Evolutionary conservation across 1,140 invertebrate species (phyloP).

Genomic region (Drosophila pachea): DNA sequence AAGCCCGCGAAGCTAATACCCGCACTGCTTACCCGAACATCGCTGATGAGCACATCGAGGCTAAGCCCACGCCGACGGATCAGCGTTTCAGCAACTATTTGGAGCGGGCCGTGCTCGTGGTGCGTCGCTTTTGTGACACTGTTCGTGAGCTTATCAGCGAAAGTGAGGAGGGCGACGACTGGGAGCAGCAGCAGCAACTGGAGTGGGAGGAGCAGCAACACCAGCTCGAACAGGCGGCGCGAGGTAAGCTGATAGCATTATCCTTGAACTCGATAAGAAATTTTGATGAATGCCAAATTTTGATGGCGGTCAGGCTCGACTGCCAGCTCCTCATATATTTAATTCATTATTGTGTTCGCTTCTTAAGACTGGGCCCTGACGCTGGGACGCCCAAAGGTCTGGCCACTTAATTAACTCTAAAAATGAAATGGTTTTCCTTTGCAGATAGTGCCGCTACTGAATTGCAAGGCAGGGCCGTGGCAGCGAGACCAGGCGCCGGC

Average conservation of each 20-base stretch:
- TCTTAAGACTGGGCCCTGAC: not conserved
- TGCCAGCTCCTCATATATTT: not conserved
- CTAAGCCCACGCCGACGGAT: slow-evolving; percentile 9
- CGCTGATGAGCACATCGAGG: slow-evolving; percentile 34
- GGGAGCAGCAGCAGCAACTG: not conserved
- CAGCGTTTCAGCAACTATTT: slow-evolving; percentile 42
- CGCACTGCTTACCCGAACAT: slow-evolving; percentile 31
- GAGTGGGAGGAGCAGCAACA: not conserved
- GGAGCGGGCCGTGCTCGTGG: slow-evolving; percentile 43
- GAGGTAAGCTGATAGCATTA: slow-evolving; percentile 24
- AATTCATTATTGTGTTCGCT: not conserved
- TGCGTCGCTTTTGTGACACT: slow-evolving; percentile 60
- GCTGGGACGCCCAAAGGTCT: slow-evolving; percentile 41
- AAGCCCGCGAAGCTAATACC: slow-evolving; percentile 34
- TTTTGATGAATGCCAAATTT: not conserved
- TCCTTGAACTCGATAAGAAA: not conserved
- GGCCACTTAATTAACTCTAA: slow-evolving; percentile 64
- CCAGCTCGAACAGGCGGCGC: not conserved
- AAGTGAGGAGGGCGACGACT: slow-evolving; percentile 12
- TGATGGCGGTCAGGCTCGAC: too few species aligned
- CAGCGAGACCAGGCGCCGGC: not conserved
- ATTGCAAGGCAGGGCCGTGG: slow-evolving; percentile 25
- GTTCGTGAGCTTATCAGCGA: slow-evolving; percentile 48
- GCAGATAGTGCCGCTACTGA: slow-evolving; percentile 43
- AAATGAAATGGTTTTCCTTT: slow-evolving; percentile 15